These are phyloP conservation scores for Onychomys arenicola DNA, from an alignment of 2,797 vertebrate genomes.

Conservation along the genomic window DNA sequence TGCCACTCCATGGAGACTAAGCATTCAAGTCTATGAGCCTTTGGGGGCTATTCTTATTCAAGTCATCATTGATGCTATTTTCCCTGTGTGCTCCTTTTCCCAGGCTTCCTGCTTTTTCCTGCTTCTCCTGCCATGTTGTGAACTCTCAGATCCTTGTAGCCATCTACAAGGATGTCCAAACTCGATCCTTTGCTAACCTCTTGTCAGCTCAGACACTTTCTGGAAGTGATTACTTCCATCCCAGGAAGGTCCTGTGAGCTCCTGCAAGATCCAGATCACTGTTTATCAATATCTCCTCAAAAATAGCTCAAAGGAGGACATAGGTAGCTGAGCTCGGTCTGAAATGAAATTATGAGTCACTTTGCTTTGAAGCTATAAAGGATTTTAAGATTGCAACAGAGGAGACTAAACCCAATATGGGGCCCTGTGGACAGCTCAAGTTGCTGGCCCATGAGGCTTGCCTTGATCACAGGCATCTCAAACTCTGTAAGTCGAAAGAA, in stretches of 20 bases:
- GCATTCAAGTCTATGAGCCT: not conserved
- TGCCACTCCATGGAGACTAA: not conserved
- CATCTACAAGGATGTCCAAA: not conserved
- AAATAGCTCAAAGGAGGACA: not conserved
- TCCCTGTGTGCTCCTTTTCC: not conserved
- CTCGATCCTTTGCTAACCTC: not conserved
- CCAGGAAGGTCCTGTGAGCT: not conserved
- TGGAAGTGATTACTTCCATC: not conserved
- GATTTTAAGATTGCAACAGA: not conserved
- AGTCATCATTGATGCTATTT: not conserved
- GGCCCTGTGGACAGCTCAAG: not conserved
- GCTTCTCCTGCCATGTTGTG: not conserved
- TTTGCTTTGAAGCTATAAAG: not conserved
- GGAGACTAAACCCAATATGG: not conserved
- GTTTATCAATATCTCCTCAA: not conserved
- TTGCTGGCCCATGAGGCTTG: fast-evolving
- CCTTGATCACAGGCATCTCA: not conserved
- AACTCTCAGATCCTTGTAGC: not conserved
- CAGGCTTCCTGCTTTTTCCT: not conserved
- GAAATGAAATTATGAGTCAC: not conserved
- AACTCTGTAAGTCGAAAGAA: not conserved
- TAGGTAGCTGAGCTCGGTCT: not conserved
- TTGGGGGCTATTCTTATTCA: not conserved
- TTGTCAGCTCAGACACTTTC: not conserved
- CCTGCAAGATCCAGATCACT: not conserved